These are phyloP conservation scores for Drosophila mercatorum DNA, from an alignment of 2,888 invertebrate genomes.

Conservation along the genomic window DNA sequence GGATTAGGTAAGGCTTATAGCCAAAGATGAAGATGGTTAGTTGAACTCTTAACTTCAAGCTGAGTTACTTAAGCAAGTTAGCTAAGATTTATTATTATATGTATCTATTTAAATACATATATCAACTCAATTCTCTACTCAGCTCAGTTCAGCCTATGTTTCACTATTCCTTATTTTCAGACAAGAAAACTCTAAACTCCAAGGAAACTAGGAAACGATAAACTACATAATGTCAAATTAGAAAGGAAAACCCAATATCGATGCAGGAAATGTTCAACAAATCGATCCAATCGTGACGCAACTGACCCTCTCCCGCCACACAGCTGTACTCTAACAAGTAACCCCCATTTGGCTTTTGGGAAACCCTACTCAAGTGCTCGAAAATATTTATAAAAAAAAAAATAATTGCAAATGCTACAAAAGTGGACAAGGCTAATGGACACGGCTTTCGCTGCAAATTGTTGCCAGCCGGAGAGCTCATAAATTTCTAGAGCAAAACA, in stretches of 20 bases:
- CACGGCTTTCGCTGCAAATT: constrained; percentile 31
- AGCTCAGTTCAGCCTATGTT: background rate
- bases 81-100: no score
- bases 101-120: no score
- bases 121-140: background rate
- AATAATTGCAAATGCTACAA: constrained; percentile 58
- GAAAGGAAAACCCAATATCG: constrained; percentile 23
- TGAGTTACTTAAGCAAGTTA: background rate
- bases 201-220: background rate
- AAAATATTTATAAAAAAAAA: constrained; percentile 21
- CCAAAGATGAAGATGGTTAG: background rate
- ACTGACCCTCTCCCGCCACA: constrained; percentile 32
- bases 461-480: constrained; percentile 38
- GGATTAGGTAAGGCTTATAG: background rate
- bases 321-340: constrained; percentile 25
- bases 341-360: constrained; percentile 30
- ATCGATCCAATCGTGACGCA: constrained; percentile 51
- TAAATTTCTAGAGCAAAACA: constrained; percentile 46
- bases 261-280: constrained; percentile 60
- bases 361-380: constrained; percentile 15
- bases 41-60: background rate
- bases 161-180: background rate
- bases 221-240: background rate
- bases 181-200: background rate
- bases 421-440: constrained; percentile 58